Evolutionary conservation across 2,888 invertebrate species (phyloP), one percentile per base, ranked within the genome.

Genomic region (Hartigia nigra): DNA sequence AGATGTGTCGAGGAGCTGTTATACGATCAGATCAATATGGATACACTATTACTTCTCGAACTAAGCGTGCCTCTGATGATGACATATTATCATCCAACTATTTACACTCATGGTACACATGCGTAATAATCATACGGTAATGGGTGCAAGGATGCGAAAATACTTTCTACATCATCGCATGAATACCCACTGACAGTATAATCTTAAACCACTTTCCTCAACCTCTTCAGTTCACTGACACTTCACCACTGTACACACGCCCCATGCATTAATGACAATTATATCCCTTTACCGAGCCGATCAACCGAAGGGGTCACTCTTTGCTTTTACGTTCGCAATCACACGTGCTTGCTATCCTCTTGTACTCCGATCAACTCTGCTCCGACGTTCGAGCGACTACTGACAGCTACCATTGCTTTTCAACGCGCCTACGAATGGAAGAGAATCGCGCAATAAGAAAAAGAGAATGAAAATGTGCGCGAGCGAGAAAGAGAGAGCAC

Each of bases 341-440:
- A 23, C 39, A 55, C 39, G 39, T 55, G 39, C 31, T 55, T 69
- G 76, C 31, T 12, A 11, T 75, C 75, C 39, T 75, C 39, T n/a
- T 77, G 81, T 81, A 55, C 39, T 55, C 39, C 39, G 14, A 23
- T 1, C 5, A 23, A 23, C 23, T 55, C 39, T 85, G 85, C 86
- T 86, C 82, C 81, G 85, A 83, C 85, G 87, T 86, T 86, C 86
- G 87, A 88, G 85, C 88, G 88, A 86, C 90, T 88, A 90, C 90
- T 90, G 89, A 86, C 87, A 86, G 88, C 88, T 86, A 82, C 87
- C 84, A 32, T 72, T 34, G 12, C 31, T 34, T 31, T 72, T 31
- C 12, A 72, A 12, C 12, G 9, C 72, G 72, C 31, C 72, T 55
- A 55, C 39, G 39, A 55, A 55, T 55, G 23, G 39, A 55, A 55